These are phyloP conservation scores for Chouioia cunea DNA, from an alignment of 2,888 invertebrate genomes.

Conservation along the genomic window DNA sequence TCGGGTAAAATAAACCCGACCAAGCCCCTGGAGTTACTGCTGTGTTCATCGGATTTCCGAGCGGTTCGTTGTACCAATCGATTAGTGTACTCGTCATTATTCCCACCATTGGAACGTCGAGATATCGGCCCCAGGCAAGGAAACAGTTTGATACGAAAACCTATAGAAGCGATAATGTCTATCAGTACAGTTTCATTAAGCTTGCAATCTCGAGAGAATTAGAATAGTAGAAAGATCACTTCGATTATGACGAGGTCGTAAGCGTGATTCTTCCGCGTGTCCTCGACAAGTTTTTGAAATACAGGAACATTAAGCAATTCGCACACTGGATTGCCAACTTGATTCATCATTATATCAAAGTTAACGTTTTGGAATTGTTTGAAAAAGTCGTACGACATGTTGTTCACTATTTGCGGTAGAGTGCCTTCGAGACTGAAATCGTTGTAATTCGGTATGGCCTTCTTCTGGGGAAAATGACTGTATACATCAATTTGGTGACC, in stretches of 20 bases:
- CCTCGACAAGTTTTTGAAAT: constrained; percentile 50
- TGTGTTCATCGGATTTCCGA: constrained; percentile 34
- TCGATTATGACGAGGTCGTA: constrained; percentile 57
- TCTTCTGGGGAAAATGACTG: constrained; percentile 57
- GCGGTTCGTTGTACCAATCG: constrained; percentile 26
- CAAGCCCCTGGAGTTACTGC: constrained; percentile 7
- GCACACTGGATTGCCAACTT: not conserved
- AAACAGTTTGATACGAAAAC: constrained; percentile 26
- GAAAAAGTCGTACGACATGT: constrained; percentile 51
- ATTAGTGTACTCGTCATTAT: constrained; percentile 19
- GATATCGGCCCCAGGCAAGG: constrained; percentile 26
- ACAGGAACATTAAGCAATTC: constrained; percentile 46
- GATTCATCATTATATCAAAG: not conserved
- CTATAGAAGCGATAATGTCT: constrained; percentile 3
- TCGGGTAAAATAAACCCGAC: constrained; percentile 8
- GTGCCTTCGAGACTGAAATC: constrained; percentile 56
- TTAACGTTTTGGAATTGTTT: constrained; percentile 21
- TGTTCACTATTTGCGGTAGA: constrained; percentile 54
- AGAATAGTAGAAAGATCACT: constrained; percentile 45
- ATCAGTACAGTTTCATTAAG: not conserved
- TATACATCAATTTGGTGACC: constrained; percentile 70
- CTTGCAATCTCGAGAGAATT: not conserved
- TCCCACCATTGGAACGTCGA: constrained; percentile 34
- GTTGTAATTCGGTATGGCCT: constrained; percentile 55
- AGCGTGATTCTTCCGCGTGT: constrained; percentile 55